A percentile compares a stretch with the other conserved stretches of the same genome.
Conservation (phyloP, 2,113 vertebrate species). For the Cyprinodon variegatus region DNA sequence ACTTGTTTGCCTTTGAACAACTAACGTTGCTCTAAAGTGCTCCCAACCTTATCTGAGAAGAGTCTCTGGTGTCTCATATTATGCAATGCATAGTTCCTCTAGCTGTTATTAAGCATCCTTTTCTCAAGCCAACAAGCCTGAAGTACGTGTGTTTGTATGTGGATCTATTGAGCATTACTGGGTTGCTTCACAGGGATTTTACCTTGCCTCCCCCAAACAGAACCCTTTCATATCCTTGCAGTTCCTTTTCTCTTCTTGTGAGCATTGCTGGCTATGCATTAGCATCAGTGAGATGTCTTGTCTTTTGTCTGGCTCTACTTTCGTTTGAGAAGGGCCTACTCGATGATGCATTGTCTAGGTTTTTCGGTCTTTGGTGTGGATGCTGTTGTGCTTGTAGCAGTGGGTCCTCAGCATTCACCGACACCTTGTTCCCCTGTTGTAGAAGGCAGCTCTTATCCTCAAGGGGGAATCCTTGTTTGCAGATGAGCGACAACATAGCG, state of each 20-base stretch:
- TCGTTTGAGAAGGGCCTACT: constrained; percentile 53
- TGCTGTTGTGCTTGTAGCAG: constrained; percentile 23
- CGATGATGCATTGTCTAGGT: constrained; percentile 30
- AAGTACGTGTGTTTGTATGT: constrained; percentile 51
- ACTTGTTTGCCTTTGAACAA: constrained; percentile 75
- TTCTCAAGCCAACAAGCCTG: constrained; percentile 56
- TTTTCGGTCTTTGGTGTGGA: constrained; percentile 36
- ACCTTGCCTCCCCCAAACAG: constrained; percentile 60
- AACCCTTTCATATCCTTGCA: constrained; percentile 58
- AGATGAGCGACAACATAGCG: constrained; percentile 63
- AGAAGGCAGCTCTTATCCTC: constrained; percentile 47
- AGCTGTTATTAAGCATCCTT: constrained; percentile 68
- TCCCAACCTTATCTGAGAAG: constrained; percentile 73
- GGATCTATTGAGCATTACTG: constrained; percentile 62
- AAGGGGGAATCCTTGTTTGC: constrained; percentile 64
- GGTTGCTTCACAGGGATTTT: constrained; percentile 62
- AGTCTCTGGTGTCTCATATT: constrained; percentile 73
- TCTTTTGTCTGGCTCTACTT: constrained; percentile 42
- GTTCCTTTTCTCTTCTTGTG: constrained; percentile 57
- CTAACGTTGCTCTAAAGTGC: constrained; percentile 71
- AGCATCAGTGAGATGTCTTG: constrained; percentile 59
- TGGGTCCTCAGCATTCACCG: constrained; percentile 33
- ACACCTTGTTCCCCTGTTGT: constrained; percentile 45
- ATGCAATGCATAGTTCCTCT: constrained; percentile 70
- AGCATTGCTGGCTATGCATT: constrained; percentile 66